Evolutionary conservation across 2,888 invertebrate species (phyloP).

Genomic region (Exocentrus adspersus): DNA sequence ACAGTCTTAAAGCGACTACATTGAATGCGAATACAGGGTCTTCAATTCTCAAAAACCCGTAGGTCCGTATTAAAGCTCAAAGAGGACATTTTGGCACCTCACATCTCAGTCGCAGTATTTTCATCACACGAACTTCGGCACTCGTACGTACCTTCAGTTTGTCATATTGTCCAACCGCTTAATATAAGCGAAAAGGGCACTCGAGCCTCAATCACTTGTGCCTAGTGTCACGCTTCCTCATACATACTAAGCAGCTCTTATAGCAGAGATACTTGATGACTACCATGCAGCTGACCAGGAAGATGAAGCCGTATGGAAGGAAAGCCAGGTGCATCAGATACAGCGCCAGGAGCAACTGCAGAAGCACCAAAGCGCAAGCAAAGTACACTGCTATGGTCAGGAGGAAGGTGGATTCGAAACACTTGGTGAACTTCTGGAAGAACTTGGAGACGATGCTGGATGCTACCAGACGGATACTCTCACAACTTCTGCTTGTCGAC

Average conservation of each 20-base stretch:
- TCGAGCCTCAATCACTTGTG: neutral
- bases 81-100: too few relatives aligned
- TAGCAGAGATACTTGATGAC: slow-evolving; percentile 44
- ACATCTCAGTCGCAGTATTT: too few relatives aligned
- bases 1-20: too few relatives aligned
- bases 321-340: slow-evolving; percentile 46
- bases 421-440: slow-evolving; percentile 31
- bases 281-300: slow-evolving; percentile 48
- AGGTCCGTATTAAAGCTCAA: too few relatives aligned
- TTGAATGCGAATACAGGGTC: too few relatives aligned
- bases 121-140: too few relatives aligned
- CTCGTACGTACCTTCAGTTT: too few relatives aligned
- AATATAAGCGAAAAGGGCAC: slow-evolving; percentile 9
- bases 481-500: slow-evolving; percentile 8
- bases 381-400: slow-evolving; percentile 48
- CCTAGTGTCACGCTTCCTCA: slow-evolving; percentile 17
- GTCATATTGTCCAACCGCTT: neutral
- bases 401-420: slow-evolving; percentile 37
- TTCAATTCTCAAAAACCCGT: too few relatives aligned
- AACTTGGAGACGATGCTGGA: slow-evolving; percentile 28
- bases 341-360: slow-evolving; percentile 49
- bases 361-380: slow-evolving; percentile 43
- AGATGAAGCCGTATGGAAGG: slow-evolving; percentile 52
- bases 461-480: slow-evolving; percentile 7
- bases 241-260: slow-evolving; percentile 29